Evolutionary conservation across 2,113 vertebrate species (phyloP).

Genomic region (Dryoscopus gambensis): DNA sequence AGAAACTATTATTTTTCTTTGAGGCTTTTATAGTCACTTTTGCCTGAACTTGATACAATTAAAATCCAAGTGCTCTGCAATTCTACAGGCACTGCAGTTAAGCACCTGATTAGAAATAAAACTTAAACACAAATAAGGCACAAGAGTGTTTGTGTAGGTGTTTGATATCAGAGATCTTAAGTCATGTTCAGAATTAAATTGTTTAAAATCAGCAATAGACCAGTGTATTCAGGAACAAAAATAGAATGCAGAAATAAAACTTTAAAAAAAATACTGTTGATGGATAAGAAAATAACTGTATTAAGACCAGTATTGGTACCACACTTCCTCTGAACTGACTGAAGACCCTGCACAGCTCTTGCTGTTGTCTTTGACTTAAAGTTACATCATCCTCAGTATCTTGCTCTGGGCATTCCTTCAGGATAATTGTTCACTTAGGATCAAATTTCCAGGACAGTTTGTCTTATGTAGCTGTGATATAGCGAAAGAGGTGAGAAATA

Average conservation of each 20-base stretch:
- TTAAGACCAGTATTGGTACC: not conserved
- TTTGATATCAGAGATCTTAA: not conserved
- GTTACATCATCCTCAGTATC: not conserved
- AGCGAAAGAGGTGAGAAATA: not conserved
- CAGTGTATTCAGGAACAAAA: not conserved
- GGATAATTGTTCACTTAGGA: not conserved
- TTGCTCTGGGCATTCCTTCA: not conserved
- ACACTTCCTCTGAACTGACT: not conserved
- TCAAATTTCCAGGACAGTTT: not conserved
- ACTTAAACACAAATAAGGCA: not conserved
- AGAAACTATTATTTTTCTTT: constrained; percentile 16
- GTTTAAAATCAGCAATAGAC: not conserved
- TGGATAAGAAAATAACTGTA: not conserved
- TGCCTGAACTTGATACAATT: constrained; percentile 7
- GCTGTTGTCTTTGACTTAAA: not conserved
- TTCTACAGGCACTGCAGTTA: not conserved
- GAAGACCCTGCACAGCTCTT: not conserved
- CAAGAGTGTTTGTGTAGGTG: not conserved
- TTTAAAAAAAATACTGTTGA: not conserved
- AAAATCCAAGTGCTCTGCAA: not conserved
- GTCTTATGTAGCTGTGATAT: not conserved
- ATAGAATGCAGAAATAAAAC: not conserved
- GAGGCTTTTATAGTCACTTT: not conserved
- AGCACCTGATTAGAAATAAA: constrained; percentile 2
- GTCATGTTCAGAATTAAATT: constrained; percentile 11